Base-by-base conservation (phyloP, 2,888 invertebrate species). In the Chirona hameri region DNA sequence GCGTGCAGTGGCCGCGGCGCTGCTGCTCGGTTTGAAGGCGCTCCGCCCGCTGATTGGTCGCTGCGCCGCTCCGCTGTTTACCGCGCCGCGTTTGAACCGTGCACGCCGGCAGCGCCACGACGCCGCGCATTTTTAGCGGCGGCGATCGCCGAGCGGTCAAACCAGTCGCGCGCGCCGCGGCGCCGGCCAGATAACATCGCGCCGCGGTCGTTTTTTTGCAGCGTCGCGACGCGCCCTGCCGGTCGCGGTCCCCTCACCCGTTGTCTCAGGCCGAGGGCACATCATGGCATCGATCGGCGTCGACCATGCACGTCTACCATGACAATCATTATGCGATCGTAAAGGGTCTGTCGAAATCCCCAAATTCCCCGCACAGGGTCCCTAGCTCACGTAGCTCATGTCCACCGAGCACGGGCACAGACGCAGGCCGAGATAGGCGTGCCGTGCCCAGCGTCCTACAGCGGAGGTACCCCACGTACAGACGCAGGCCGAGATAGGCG, bases 11-110 rank as follows among this genome's bases (percentile, higher is more conserved):
- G 60, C 60, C 72, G 72, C 72, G 15, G 31, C 72, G 15, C 27
- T 10, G 31, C 15, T 29, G 14, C 72, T 39, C 27, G 29, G 18
- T 72, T 72, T 72, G 72, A 72, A 72, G 72, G 18, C 10, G 27
- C 15, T 18, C 31, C 14, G 18, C 39, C 14, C 72, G 29, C 72
- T 31, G 31, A 72, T 72, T 72, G 72, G 72, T 31, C 72, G 31
- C 15, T 12, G 52, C 72, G 31, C 31, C 31, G 15, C 24, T 7
- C 72, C 72, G 31, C 72, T 72, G 72, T 72, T 72, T 72, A 72
- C 31, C 72, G 72, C 60, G 60, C 72, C 72, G 18, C 3, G 72
- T 72, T 72, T 72, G 72, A 72, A 72, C 72, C 72, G 72, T 72
- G 72, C 72, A 72, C 52, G 52, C 52, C 52, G 52, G 52, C 52